Base-by-base conservation (phyloP, 2,797 vertebrate species). In the Tadarida brasiliensis region DNA sequence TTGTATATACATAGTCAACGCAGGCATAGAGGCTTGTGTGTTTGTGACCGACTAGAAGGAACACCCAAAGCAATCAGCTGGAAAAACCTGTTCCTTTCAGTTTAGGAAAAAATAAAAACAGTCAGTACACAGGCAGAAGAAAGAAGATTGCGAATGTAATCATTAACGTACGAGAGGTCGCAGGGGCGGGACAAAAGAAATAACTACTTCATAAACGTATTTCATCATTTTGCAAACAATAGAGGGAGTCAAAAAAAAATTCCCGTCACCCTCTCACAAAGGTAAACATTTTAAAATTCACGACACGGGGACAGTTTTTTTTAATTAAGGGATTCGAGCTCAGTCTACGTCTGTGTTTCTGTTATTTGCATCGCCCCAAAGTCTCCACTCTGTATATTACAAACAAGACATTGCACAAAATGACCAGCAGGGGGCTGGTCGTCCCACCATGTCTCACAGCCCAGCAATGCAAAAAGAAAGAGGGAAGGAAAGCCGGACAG, bases 401-500 rank as follows among this genome's bases (percentile, higher is more conserved):
- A 78, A 87, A 83, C 15, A 33, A 86, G 59, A 35, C 15, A 1
- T 44, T 77, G n/a, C 0, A 26, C 15, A 44, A 51, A 80, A 51
- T 0, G 19, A 56, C 94, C 96, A 91, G 92, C 78, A 90, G 95
- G 33, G 88, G 95, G 94, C 10, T 39, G 39, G 85, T 7, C 65
- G 51, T 30, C 73, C 90, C 71, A 35, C 57, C 9, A 22, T 0
- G 30, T 24, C 76, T 56, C 11, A 19, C 30, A 35, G 0, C 9
- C 22, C 51, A 54, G 81, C 51, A 35, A 20, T 73, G 70, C 67
- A 57, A 57, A 68, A 63, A 8, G 51, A n/a, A 12, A 56, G n/a
- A 59, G 49, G 33, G 16, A 30, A 1, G 51, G 6, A 17, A 1
- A 44, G 10, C n/a, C 15, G 3, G 19, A 11, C 12, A 11, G 4